phyloP scores from a whole-genome alignment of 2,113 vertebrate genomes.

The Poeciliopsis turrubarensis region DNA sequence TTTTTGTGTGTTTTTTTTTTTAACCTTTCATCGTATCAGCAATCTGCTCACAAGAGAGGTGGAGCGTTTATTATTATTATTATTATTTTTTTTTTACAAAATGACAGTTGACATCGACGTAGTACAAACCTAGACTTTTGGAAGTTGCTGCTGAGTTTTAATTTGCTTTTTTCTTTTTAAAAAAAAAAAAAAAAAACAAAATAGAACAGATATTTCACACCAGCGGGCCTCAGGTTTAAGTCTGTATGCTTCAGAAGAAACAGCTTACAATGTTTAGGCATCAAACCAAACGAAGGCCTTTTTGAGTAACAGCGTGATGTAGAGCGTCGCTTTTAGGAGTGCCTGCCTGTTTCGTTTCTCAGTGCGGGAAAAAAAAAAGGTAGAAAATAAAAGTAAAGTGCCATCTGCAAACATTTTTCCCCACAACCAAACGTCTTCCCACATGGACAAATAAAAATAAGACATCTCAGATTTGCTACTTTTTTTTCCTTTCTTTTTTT shows the following conservation, averaged over 20 bases:
- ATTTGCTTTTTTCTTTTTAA: background rate
- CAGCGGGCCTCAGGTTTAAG: conserved; percentile 54
- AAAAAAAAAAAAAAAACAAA: too few species aligned
- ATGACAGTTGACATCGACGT: background rate
- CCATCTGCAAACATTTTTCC: conserved; percentile 15
- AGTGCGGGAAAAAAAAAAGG: background rate
- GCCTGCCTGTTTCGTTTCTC: conserved; percentile 4
- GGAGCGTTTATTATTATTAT: background rate
- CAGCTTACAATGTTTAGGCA: conserved; percentile 1
- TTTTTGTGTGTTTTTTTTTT: background rate
- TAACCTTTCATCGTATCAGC: background rate
- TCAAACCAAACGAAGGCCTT: conserved; percentile 17
- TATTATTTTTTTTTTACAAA: conserved; percentile 1
- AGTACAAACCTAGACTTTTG: background rate
- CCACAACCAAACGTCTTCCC: background rate
- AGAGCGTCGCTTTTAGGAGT: background rate
- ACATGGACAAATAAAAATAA: background rate
- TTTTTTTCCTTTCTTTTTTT: too few species aligned
- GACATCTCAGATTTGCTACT: background rate
- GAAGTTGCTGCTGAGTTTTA: background rate
- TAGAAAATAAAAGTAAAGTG: conserved; percentile 22
- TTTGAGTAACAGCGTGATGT: background rate
- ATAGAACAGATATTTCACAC: background rate
- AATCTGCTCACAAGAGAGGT: background rate
- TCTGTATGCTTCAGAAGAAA: conserved; percentile 8